These are phyloP conservation scores for Diadegma fenestrale DNA, from an alignment of 2,888 invertebrate species.

Conservation along the genomic window DNA sequence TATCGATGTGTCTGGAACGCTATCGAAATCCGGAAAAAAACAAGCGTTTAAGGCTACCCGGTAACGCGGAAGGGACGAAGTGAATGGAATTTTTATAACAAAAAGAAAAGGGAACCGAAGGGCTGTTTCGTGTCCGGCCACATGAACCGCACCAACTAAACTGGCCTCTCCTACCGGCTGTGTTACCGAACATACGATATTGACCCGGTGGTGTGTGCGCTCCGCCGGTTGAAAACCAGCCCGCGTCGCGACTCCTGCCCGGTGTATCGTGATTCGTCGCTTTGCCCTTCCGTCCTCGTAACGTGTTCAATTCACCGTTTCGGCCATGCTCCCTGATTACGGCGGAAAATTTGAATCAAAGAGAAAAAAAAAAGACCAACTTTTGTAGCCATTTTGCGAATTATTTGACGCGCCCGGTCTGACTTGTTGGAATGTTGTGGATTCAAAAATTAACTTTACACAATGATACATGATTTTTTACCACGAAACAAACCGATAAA, in stretches of 20 bases:
- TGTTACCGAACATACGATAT: conserved; percentile 60
- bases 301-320: conserved; percentile 60
- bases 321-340: conserved; percentile 29
- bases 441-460: neutral
- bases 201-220: conserved; percentile 54
- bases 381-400: neutral
- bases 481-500: neutral
- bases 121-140: conserved; percentile 71
- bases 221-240: conserved; percentile 61
- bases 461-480: neutral
- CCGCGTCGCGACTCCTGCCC: conserved; percentile 57
- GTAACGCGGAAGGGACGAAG: neutral
- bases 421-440: neutral
- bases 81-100: neutral
- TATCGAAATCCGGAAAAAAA: neutral
- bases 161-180: conserved; percentile 69
- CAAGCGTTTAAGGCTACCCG: neutral
- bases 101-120: conserved; percentile 39
- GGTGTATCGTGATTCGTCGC: conserved; percentile 69
- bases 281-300: conserved; percentile 58
- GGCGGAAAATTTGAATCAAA: conserved; percentile 7
- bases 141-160: conserved; percentile 75
- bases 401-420: neutral
- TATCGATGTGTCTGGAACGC: neutral
- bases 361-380: conserved; percentile 17